These are phyloP conservation scores for Blera fallax DNA, from an alignment of 2,888 invertebrate species.

Conservation along the genomic window DNA sequence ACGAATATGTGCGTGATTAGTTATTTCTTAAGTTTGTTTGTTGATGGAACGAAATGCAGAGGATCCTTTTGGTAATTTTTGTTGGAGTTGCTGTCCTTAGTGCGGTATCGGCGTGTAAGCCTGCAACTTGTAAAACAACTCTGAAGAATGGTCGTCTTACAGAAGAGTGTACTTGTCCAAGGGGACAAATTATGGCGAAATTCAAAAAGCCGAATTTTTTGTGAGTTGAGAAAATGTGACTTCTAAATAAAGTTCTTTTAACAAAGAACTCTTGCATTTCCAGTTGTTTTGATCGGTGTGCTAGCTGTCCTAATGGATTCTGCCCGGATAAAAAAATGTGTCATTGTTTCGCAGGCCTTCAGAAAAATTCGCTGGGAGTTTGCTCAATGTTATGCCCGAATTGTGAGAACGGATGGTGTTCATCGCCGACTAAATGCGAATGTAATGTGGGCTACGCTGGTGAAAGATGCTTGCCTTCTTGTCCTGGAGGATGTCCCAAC, in stretches of 20 bases:
- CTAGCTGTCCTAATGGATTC: not conserved
- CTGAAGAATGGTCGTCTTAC: not conserved
- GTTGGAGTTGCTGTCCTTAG: not conserved
- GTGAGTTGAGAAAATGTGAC: not conserved
- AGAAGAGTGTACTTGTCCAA: not conserved
- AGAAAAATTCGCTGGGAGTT: not conserved
- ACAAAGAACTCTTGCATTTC: not conserved
- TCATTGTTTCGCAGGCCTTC: not conserved
- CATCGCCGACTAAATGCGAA: not conserved
- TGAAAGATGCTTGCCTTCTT: not conserved
- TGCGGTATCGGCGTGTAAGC: not conserved
- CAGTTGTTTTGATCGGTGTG: constrained; percentile 4
- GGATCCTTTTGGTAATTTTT: not conserved
- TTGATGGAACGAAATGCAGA: not conserved
- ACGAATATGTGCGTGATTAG: not conserved
- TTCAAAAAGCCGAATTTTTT: not conserved
- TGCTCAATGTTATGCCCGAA: not conserved
- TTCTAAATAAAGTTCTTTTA: not conserved
- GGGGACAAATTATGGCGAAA: not conserved
- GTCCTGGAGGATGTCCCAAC: not conserved
- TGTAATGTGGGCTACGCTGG: not conserved
- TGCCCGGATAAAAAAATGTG: not conserved
- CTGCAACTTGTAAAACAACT: not conserved
- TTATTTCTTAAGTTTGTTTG: not conserved
- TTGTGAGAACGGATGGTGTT: constrained; percentile 27